Base-by-base conservation (phyloP, 2,113 vertebrate genomes). In the Leuciscus idus region DNA sequence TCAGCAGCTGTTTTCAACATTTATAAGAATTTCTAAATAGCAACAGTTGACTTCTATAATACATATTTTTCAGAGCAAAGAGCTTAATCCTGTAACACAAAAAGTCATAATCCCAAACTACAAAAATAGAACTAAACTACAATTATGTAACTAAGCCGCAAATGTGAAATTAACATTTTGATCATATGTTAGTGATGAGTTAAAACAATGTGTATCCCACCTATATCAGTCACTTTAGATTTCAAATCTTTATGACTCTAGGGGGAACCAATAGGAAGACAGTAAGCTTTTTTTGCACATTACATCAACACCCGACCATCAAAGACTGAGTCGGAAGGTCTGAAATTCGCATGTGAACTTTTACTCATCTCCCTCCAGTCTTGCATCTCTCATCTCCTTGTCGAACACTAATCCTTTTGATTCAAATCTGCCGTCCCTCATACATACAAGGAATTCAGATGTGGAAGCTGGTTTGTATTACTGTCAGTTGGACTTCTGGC, bases 401-500 rank as follows among this genome's bases (percentile, higher is more conserved):
- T 83, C 64, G 64, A 39, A 84, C 73, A 75, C 72, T 68, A 74
- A 90, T 46, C 85, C n/a, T 80, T 85, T 91, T 92, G 84, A 90
- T 89, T 91, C 81, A 73, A 84, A 77, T 74, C 89, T 84, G 86
- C 89, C 90, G 87, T 86, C 84, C 33, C 74, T 70, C 87, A 81
- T n/a, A 78, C 70, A 68, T 62, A 50, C 87, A 86, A 88, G 85
- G 83, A 90, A 90, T 91, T 75, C 48, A 87, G 81, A 86, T 86
- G 52, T 28, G 62, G 83, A 43, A 64, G 43, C 88, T 88, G 90
- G 84, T 85, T 86, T 83, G 84, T 78, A 86, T 84, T 39, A 89
- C 89, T 88, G 91, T 89, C 91, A 92, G 74, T 78, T 89, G 88
- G 88, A 91, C 72, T 86, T 90, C 90, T 91, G 91, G 90, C 90